These are phyloP conservation scores for Microplitis manilae DNA, from an alignment of 2,888 invertebrate species.

Conservation along the genomic window DNA sequence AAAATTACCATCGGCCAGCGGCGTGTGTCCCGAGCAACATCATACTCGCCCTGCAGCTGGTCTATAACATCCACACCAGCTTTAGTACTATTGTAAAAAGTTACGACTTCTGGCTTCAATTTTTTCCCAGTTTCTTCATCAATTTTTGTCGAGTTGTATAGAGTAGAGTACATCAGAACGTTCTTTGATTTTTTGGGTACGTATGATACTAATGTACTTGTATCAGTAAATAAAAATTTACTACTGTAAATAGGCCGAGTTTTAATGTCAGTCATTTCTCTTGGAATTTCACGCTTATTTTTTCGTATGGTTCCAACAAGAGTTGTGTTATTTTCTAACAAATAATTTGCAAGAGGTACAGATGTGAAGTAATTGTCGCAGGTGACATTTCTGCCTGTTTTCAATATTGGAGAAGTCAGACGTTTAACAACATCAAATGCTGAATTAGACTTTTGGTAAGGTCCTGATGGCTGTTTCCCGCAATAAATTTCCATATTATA, in stretches of 20 bases:
- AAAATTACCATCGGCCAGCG: conserved; percentile 58
- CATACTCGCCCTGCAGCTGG: conserved; percentile 34
- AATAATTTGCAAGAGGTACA: conserved; percentile 52
- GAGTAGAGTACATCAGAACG: conserved; percentile 21
- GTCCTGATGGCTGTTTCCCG: too few relatives aligned
- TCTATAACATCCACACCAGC: conserved; percentile 48
- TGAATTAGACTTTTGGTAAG: too few relatives aligned
- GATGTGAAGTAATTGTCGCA: conserved; percentile 58
- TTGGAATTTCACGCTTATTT: conserved; percentile 50
- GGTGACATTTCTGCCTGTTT: conserved; percentile 54
- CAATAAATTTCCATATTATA: too few relatives aligned
- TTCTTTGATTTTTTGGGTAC: conserved; percentile 55
- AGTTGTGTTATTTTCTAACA: conserved; percentile 38
- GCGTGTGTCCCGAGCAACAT: conserved; percentile 53
- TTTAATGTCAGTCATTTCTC: conserved; percentile 32
- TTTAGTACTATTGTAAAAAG: conserved; percentile 48
- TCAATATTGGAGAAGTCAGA: conserved; percentile 50
- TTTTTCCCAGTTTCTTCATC: conserved; percentile 34
- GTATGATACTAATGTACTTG: conserved; percentile 50
- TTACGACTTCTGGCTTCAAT: conserved; percentile 45
- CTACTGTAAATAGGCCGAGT: conserved; percentile 32
- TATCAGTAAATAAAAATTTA: conserved; percentile 36
- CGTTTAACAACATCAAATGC: not conserved
- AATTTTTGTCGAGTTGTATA: conserved; percentile 45
- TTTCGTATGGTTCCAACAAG: conserved; percentile 48